Base-by-base conservation (phyloP, 2,888 invertebrate genomes). In the Nezara viridula region DNA sequence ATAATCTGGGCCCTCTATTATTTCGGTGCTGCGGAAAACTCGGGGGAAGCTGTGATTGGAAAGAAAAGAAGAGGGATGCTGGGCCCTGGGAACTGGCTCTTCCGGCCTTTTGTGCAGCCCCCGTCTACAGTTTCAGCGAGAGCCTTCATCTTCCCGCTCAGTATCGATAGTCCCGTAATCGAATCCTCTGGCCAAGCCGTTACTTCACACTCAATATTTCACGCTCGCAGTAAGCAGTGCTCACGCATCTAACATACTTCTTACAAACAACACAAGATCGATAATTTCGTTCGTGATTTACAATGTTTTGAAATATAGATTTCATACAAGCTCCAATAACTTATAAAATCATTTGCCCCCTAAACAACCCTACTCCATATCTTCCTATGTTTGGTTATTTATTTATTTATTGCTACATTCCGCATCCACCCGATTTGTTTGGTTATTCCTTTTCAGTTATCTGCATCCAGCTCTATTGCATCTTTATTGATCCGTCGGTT, bases 101-200 rank as follows among this genome's bases (percentile, higher is more conserved):
- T 81, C 81, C 81, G 81, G 81, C 81, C 81, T 81, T 44, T 81
- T 81, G 81, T 81, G 16, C n/a, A 24, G 3, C 10, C 81, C 81
- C 81, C 44, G 47, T 81, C 81, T 81, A 81, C 81, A 47, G 81
- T 81, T 81, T 81, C 81, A 81, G 40, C 44, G n/a, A 81, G 81
- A 24, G 40, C 81, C 81, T 81, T 81, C 81, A 81, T 81, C 81
- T 81, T 12, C 24, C 81, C 81, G 44, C 66, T 73, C 66, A 21
- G 19, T 73, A 73, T 73, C 66, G 66, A 19, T 73, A 73, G 66
- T 73, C 32, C 66, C 66, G 66, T 37, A 73, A 73, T 73, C 66
- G 66, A 73, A 37, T 73, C 66, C 66, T 73, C 66, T 2, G 19
- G 1, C 32, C 66, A 37, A 73, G 66, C 66, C 66, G 66, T 37